A percentile compares a stretch with the other conserved stretches of the same genome.
These are phyloP conservation scores for Melanotus villosus DNA, from an alignment of 2,888 invertebrate species.

Conservation along the genomic window DNA sequence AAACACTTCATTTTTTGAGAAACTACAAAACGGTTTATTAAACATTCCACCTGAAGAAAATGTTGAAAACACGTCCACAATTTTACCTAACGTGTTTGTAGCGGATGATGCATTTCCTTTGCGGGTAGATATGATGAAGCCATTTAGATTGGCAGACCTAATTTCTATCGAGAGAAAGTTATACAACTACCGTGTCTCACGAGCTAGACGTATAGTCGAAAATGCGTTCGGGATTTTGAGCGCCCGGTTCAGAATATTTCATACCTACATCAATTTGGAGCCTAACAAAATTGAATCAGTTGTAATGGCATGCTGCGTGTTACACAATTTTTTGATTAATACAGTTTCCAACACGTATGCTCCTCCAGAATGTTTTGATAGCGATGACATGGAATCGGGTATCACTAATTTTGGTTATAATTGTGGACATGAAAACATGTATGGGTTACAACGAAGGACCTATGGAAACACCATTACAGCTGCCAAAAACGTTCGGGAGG, in stretches of 20 bases:
- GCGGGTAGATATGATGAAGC: constrained; percentile 48
- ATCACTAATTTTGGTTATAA: constrained; percentile 8
- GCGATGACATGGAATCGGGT: constrained; percentile 36
- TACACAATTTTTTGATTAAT: constrained; percentile 48
- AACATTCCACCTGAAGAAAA: constrained; percentile 19
- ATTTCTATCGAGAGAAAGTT: constrained; percentile 38
- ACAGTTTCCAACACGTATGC: constrained; percentile 30
- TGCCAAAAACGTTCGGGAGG: constrained; percentile 36
- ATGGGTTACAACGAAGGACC: background rate
- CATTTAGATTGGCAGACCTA: constrained; percentile 32
- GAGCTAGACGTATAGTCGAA: constrained; percentile 45
- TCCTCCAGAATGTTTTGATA: constrained; percentile 34
- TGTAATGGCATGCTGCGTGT: constrained; percentile 45
- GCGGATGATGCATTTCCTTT: constrained; percentile 52
- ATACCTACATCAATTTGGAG: constrained; percentile 46
- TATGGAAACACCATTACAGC: constrained; percentile 1
- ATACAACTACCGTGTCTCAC: constrained; percentile 52
- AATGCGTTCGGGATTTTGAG: constrained; percentile 49
- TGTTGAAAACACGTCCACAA: constrained; percentile 39
- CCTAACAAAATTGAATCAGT: constrained; percentile 35
- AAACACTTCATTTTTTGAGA: constrained; percentile 36
- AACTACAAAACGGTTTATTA: constrained; percentile 21
- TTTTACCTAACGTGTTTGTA: constrained; percentile 49
- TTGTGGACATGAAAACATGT: constrained; percentile 10
- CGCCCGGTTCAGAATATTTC: constrained; percentile 46